Percentiles rank a stretch among this genome's conserved stretches.
phyloP scores from a whole-genome alignment of 2,888 invertebrate species.

The Cenopis cana region DNA sequence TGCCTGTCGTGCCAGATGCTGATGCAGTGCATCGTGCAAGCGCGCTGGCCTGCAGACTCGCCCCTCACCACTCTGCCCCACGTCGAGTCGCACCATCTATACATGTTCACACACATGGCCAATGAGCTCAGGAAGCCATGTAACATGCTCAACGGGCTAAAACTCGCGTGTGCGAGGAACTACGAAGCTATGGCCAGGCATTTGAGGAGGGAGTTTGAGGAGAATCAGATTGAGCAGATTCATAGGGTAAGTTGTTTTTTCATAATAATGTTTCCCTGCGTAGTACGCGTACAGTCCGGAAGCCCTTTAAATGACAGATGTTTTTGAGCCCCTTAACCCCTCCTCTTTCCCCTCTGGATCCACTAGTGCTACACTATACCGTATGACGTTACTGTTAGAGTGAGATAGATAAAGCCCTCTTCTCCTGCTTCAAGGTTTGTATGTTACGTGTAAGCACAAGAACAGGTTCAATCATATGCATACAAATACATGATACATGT shows the following conservation, averaged over 20 bases:
- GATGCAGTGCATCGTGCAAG: slow-evolving; percentile 97
- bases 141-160: slow-evolving; percentile 84
- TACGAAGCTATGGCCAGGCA: slow-evolving; percentile 86
- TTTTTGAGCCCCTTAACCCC: no score
- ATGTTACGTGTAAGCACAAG: no score
- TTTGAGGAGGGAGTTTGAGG: slow-evolving; percentile 87
- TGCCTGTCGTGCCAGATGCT: slow-evolving; percentile 91
- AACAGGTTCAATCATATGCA: no score
- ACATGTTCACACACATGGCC: slow-evolving; percentile 83
- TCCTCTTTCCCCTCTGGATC: no score
- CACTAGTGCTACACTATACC: no score
- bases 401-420: no score
- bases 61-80: slow-evolving; percentile 92
- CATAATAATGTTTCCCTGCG: not conserved
- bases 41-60: slow-evolving; percentile 92
- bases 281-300: not conserved
- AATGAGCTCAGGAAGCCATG: slow-evolving; percentile 70
- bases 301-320: no score
- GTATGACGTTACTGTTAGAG: no score
- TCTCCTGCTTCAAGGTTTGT: no score
- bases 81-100: slow-evolving; percentile 87
- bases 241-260: slow-evolving; percentile 78
- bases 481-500: no score
- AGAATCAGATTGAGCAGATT: slow-evolving; percentile 88
- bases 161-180: slow-evolving; percentile 80